A percentile compares a stretch with the other conserved stretches of the same genome.
Evolutionary conservation across 2,797 vertebrate genomes (phyloP).

Genomic region (Borostomias antarcticus): DNA sequence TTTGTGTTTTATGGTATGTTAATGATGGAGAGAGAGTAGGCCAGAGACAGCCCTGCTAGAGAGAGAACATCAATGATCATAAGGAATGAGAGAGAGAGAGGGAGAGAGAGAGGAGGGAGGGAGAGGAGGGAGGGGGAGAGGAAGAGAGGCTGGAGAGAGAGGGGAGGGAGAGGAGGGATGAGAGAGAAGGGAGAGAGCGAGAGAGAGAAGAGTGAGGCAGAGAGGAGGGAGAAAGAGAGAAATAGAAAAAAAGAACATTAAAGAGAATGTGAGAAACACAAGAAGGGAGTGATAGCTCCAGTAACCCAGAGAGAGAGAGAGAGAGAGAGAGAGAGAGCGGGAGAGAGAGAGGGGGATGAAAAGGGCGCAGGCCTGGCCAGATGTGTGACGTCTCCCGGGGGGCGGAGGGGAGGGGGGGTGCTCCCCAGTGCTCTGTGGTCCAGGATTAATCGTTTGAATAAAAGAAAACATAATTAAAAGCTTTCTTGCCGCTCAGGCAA

Average conservation of each 20-base stretch:
- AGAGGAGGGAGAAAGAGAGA: not conserved
- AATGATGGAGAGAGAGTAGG: no score
- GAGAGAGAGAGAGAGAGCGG: not conserved
- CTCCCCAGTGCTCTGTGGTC: constrained; percentile 53
- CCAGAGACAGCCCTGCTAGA: no score
- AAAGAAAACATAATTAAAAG: constrained; percentile 73
- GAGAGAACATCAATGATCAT: not conserved
- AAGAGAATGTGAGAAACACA: no score
- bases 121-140: not conserved
- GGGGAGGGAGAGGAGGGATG: no score
- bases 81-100: not conserved
- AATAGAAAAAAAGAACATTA: not conserved
- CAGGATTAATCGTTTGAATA: constrained; percentile 69
- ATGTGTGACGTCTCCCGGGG: constrained; percentile 62
- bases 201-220: not conserved
- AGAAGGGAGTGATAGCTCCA: no score
- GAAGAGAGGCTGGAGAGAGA: no score
- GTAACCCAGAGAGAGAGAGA: not conserved
- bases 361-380: constrained; percentile 52
- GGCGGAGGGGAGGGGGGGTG: no score
- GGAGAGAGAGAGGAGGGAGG: not conserved
- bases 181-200: not conserved
- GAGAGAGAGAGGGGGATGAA: constrained; percentile 43
- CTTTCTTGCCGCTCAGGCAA: constrained; percentile 56
- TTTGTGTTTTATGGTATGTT: constrained; percentile 6